phyloP scores from a whole-genome alignment of 1,140 invertebrate species.

The Bombus vancouverensis region DNA sequence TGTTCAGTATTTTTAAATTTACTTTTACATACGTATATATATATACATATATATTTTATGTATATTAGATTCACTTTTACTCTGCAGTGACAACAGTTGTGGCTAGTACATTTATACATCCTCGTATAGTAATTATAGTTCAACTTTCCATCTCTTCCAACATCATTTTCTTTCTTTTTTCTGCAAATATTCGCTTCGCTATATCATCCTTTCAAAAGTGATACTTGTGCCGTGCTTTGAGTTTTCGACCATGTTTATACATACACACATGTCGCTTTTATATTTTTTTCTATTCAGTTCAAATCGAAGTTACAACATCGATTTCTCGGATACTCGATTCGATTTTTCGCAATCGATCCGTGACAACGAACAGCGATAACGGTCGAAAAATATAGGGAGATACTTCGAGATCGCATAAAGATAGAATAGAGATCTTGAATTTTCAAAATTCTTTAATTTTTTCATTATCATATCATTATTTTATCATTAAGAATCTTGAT shows the following conservation, averaged over 20 bases:
- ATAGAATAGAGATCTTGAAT: conserved; percentile 3
- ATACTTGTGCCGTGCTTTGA: conserved; percentile 72
- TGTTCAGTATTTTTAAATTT: conserved; percentile 75
- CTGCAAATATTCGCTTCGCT: conserved; percentile 14
- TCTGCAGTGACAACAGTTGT: conserved; percentile 76
- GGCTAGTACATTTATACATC: conserved; percentile 71
- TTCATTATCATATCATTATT: background rate
- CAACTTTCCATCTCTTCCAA: background rate
- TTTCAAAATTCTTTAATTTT: background rate
- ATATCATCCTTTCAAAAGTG: conserved; percentile 47
- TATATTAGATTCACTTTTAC: conserved; percentile 52
- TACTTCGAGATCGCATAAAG: background rate
- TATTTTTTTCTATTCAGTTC: background rate
- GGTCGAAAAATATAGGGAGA: background rate
- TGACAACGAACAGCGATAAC: too few relatives aligned
- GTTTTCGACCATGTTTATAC: conserved; percentile 11
- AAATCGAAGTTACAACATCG: background rate
- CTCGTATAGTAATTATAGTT: conserved; percentile 18
- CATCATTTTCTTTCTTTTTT: conserved; percentile 45
- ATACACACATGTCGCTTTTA: background rate
- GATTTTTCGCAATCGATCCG: background rate
- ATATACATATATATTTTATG: conserved; percentile 29
- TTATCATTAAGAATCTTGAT: background rate
- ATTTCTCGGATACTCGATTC: conserved; percentile 36
- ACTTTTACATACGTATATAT: conserved; percentile 58